Conservation (phyloP, 92 coral and sea anemone genomes). For the Zoanthus sansibaricus region DNA sequence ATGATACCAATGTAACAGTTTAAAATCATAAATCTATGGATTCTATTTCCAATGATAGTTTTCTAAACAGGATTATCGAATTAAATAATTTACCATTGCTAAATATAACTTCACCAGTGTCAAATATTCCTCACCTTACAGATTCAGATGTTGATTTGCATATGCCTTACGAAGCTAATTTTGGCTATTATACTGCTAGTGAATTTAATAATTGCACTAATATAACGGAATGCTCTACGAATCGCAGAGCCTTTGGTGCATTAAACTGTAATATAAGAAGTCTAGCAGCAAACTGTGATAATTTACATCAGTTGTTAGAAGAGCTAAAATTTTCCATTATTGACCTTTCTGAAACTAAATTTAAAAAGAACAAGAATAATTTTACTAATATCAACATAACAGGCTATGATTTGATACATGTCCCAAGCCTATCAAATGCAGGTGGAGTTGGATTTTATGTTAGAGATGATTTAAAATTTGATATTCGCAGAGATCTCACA, state of each 20-base stretch:
- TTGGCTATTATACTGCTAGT: slow-evolving; percentile 47
- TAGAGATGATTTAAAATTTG: not conserved
- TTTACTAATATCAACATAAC: not conserved
- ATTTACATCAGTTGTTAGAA: not conserved
- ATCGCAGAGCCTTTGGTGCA: slow-evolving; percentile 4
- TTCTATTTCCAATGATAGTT: not conserved
- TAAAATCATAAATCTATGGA: not conserved
- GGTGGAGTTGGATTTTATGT: slow-evolving; percentile 8
- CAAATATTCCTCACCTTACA: slow-evolving; percentile 57
- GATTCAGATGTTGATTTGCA: slow-evolving; percentile 64
- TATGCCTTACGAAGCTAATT: slow-evolving; percentile 50
- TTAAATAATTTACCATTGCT: slow-evolving; percentile 39
- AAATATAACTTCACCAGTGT: slow-evolving; percentile 31
- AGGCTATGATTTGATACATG: not conserved
- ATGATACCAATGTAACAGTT: not conserved
- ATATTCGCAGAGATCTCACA: not conserved
- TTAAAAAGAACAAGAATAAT: not conserved
- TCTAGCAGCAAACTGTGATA: not conserved
- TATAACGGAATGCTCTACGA: not conserved
- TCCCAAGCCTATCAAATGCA: slow-evolving; percentile 14
- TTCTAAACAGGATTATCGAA: slow-evolving; percentile 11
- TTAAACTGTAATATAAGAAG: slow-evolving; percentile 8
- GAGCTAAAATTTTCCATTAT: slow-evolving; percentile 8
- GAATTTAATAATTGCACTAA: slow-evolving; percentile 28
- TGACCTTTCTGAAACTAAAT: slow-evolving; percentile 7